Evolutionary conservation across 2,113 vertebrate species (phyloP).

Genomic region (Crotalus tigris): DNA sequence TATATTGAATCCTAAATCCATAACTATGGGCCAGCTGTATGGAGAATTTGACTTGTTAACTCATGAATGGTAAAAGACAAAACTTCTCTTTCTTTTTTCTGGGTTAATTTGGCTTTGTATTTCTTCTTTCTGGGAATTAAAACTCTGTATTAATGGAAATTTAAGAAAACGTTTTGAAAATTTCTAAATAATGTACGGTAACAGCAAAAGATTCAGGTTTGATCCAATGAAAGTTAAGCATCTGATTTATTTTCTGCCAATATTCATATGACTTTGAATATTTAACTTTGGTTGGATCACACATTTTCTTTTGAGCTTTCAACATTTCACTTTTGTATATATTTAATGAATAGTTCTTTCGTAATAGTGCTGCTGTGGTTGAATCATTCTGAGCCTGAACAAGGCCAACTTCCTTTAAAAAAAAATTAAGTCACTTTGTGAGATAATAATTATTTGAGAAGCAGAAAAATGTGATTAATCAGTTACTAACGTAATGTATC

Average conservation of each 20-base stretch:
- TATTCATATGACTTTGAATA: background rate
- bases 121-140: slow-evolving; percentile 33
- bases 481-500: background rate
- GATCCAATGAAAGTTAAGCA: background rate
- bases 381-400: background rate
- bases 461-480: background rate
- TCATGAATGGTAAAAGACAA: slow-evolving; percentile 85
- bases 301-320: slow-evolving; percentile 11
- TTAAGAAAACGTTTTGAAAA: background rate
- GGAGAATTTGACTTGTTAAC: slow-evolving; percentile 90
- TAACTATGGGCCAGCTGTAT: slow-evolving; percentile 94
- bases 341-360: slow-evolving; percentile 2
- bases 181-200: background rate
- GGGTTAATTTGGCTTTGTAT: slow-evolving; percentile 36
- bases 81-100: slow-evolving; percentile 40
- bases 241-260: background rate
- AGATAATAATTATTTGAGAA: background rate
- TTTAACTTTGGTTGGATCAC: background rate
- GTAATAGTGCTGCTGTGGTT: background rate
- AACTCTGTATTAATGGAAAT: background rate
- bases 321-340: slow-evolving; percentile 33
- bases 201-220: background rate
- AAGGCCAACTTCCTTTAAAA: background rate
- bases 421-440: background rate
- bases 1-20: slow-evolving; percentile 91